Evolutionary conservation across 2,797 vertebrate species (phyloP).

Genomic region (Sebastes kiyomatsui): DNA sequence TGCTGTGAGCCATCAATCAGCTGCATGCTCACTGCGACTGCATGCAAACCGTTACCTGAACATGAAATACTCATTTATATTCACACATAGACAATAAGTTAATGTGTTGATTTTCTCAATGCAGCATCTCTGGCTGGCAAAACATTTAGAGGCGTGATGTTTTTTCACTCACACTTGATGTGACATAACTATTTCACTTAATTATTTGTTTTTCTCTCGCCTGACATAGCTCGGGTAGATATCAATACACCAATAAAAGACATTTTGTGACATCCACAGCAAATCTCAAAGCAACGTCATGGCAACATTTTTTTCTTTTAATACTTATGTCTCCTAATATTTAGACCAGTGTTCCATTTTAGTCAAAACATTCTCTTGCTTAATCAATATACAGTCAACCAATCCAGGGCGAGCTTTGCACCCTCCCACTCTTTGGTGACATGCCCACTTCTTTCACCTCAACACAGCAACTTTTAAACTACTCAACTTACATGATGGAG

Average conservation of each 20-base stretch:
- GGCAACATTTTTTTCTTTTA: neutral
- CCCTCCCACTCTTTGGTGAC: neutral
- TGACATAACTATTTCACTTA: neutral
- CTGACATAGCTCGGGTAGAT: neutral
- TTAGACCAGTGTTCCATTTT: neutral
- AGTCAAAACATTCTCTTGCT: neutral
- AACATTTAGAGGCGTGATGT: neutral
- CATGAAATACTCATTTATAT: neutral
- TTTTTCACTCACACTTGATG: neutral
- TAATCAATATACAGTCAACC: neutral
- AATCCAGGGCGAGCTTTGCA: neutral
- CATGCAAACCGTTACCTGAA: neutral
- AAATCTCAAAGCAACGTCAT: neutral
- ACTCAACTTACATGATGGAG: conserved; percentile 40
- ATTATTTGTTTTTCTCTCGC: neutral
- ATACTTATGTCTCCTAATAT: neutral
- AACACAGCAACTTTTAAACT: neutral
- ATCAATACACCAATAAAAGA: neutral
- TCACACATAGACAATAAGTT: neutral
- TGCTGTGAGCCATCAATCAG: neutral
- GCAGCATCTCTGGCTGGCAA: neutral
- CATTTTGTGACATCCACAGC: neutral
- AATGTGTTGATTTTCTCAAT: neutral
- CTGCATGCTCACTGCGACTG: neutral
- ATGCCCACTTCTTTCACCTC: conserved; percentile 4